phyloP scores from a whole-genome alignment of 1,140 invertebrate genomes.

The Heliothis virescens region DNA sequence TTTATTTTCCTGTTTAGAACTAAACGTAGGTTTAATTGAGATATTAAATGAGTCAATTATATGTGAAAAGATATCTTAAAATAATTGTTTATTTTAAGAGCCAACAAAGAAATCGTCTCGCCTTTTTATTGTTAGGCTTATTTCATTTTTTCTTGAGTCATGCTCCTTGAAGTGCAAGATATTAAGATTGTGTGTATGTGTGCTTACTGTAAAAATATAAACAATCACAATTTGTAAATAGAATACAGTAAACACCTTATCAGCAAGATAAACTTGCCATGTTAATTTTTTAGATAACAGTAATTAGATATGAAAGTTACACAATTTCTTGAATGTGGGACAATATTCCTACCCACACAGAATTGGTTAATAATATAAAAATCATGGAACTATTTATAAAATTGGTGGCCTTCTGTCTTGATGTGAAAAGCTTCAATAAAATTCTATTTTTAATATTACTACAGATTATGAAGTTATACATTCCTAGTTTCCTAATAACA shows the following conservation, averaged over 20 bases:
- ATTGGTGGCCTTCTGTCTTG: not conserved
- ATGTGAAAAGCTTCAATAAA: constrained; percentile 28
- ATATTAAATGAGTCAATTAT: constrained; percentile 19
- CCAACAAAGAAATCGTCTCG: not conserved
- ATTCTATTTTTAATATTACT: constrained; percentile 11
- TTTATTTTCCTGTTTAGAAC: constrained; percentile 31
- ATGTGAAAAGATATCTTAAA: not conserved
- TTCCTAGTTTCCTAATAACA: not conserved
- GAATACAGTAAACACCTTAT: constrained; percentile 29
- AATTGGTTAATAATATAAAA: not conserved
- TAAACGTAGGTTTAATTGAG: constrained; percentile 1
- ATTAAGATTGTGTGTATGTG: not conserved
- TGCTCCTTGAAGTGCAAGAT: not conserved
- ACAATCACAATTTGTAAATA: constrained; percentile 41
- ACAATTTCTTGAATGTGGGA: not conserved
- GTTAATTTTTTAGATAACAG: constrained; percentile 28
- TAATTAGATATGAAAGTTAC: constrained; percentile 8
- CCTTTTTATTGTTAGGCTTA: not conserved
- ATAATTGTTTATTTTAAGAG: not conserved
- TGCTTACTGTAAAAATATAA: constrained; percentile 12
- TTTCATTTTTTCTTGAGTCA: constrained; percentile 5
- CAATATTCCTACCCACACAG: not conserved
- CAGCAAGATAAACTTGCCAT: constrained; percentile 3
- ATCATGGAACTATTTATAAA: constrained; percentile 12
- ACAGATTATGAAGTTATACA: constrained; percentile 11